A percentile compares a stretch with the other conserved stretches of the same genome.
Conservation (phyloP, 2,797 vertebrate genomes). For the Galaxias olidus region DNA sequence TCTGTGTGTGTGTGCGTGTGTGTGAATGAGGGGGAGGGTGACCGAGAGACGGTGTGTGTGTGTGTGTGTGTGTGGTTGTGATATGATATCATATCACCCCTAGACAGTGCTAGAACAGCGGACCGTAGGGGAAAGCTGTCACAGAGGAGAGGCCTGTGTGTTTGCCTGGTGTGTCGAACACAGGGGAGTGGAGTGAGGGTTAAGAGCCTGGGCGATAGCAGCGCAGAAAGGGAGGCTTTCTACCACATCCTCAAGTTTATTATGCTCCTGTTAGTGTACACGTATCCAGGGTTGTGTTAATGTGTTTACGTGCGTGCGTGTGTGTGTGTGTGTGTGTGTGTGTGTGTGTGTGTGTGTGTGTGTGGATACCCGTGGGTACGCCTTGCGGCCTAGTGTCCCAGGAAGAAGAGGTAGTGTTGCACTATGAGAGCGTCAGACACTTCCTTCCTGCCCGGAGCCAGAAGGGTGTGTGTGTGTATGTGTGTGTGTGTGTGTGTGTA, state of each 20-base stretch:
- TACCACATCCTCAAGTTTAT: too few relatives aligned
- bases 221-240: neutral
- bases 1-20: neutral
- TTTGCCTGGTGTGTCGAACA: neutral
- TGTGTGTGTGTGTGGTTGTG: constrained; percentile 3
- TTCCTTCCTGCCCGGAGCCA: constrained; percentile 44
- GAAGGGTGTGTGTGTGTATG: neutral
- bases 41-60: too few relatives aligned
- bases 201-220: neutral
- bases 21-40: neutral
- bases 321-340: neutral
- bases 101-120: neutral
- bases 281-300: too few relatives aligned
- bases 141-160: neutral
- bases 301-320: too few relatives aligned
- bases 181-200: too few relatives aligned
- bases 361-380: constrained; percentile 23
- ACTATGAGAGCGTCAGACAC: constrained; percentile 17
- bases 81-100: neutral
- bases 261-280: too few relatives aligned
- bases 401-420: constrained; percentile 12
- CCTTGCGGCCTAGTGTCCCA: constrained; percentile 23
- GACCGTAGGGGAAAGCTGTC: neutral
- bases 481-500: constrained; percentile 4
- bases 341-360: constrained; percentile 17